Conservation (phyloP, 2,797 vertebrate genomes). For the Denticeps clupeoides region DNA sequence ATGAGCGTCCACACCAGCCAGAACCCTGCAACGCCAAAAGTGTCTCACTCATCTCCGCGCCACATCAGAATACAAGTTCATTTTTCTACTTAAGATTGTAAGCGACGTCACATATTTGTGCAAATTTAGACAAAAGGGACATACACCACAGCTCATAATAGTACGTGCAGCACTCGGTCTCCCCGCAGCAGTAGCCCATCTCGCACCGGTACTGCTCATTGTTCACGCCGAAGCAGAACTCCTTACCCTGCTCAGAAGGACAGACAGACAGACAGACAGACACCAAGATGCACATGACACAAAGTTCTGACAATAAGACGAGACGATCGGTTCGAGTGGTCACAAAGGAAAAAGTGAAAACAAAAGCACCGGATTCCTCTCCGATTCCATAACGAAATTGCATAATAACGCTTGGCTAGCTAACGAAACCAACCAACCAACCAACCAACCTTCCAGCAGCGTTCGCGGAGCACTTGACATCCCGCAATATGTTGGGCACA, state of each 20-base stretch:
- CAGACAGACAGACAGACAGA: no score
- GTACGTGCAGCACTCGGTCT: constrained; percentile 72
- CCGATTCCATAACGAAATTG: no score
- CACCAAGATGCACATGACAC: no score
- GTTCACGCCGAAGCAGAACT: constrained; percentile 70
- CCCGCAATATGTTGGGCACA: no score
- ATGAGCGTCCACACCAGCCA: constrained; percentile 78
- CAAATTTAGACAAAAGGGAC: constrained; percentile 31
- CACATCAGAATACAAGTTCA: neutral
- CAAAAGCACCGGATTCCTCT: no score
- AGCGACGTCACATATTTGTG: no score
- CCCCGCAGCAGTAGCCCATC: constrained; percentile 75
- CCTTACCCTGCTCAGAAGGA: constrained; percentile 68
- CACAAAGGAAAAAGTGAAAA: no score
- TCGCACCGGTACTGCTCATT: constrained; percentile 72
- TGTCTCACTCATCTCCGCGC: neutral
- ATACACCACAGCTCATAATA: constrained; percentile 78
- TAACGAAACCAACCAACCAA: neutral
- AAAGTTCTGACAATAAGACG: no score
- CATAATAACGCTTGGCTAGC: neutral
- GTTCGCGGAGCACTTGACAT: no score
- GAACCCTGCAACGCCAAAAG: constrained; percentile 54
- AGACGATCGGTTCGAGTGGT: no score
- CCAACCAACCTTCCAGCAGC: no score
- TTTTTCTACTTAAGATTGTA: no score